phyloP scores from a whole-genome alignment of 2,113 vertebrate genomes.

The Cheirogaleus medius region DNA sequence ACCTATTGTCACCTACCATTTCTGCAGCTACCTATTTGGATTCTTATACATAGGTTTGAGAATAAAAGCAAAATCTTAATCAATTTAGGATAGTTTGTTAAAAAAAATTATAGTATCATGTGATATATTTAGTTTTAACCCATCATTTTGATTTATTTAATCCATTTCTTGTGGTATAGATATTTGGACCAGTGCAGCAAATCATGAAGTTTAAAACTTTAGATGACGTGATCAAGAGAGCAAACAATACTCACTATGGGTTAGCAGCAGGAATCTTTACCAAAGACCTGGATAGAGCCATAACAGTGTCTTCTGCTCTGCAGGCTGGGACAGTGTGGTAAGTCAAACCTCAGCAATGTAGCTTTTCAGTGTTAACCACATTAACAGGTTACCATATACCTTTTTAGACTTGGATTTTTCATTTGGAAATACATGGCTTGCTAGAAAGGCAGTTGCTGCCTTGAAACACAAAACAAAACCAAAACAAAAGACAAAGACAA shows the following conservation, averaged over 20 bases:
- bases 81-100: neutral
- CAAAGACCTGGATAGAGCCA: conserved; percentile 90
- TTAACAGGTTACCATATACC: neutral
- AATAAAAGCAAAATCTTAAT: neutral
- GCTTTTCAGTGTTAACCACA: neutral
- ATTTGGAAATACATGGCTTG: neutral
- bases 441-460: neutral
- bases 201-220: conserved; percentile 91
- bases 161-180: conserved; percentile 82
- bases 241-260: conserved; percentile 91
- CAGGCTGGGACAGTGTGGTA: conserved; percentile 93
- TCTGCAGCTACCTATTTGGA: neutral
- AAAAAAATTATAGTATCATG: neutral
- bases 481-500: neutral
- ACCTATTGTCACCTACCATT: neutral
- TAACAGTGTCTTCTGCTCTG: conserved; percentile 89
- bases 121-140: neutral
- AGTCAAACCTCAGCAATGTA: neutral
- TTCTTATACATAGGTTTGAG: neutral
- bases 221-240: conserved; percentile 91
- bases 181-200: conserved; percentile 95
- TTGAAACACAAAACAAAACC: neutral
- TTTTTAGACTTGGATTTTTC: neutral
- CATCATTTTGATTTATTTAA: neutral
- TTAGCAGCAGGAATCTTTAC: conserved; percentile 93